phyloP scores from a whole-genome alignment of 2,888 invertebrate species.

The Epinotia bilunana region DNA sequence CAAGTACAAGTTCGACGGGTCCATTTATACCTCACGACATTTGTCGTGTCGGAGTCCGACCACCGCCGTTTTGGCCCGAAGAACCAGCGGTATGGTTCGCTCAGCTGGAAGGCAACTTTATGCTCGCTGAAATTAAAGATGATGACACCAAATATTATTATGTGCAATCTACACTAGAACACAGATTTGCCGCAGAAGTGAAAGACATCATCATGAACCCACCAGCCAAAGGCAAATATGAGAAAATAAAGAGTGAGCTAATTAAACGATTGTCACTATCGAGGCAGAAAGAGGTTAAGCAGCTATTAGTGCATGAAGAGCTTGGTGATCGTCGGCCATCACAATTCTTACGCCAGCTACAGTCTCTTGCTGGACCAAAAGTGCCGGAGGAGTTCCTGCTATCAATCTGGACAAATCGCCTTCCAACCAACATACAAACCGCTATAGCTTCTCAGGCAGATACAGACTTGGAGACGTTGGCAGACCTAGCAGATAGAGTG shows the following conservation, averaged over 20 bases:
- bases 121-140: constrained; percentile 1
- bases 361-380: constrained; percentile 23
- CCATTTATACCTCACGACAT: neutral
- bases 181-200: constrained; percentile 11
- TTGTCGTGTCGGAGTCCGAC: constrained; percentile 8
- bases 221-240: constrained; percentile 26
- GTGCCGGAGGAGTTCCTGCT: constrained; percentile 30
- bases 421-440: constrained; percentile 31
- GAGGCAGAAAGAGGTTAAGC: constrained; percentile 16
- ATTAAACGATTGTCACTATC: constrained; percentile 18
- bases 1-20: no score
- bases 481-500: constrained; percentile 47
- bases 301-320: constrained; percentile 29
- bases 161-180: neutral
- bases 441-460: constrained; percentile 45
- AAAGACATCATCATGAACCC: constrained; percentile 28
- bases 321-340: constrained; percentile 30
- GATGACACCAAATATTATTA: constrained; percentile 29
- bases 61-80: constrained; percentile 37
- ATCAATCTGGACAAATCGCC: constrained; percentile 29
- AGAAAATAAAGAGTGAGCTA: constrained; percentile 13
- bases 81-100: constrained; percentile 28
- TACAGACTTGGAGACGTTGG: constrained; percentile 34
- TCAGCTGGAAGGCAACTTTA: constrained; percentile 11
- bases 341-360: no score